Evolutionary conservation across 2,888 invertebrate species (phyloP).

Genomic region (Crepidodera aurea): DNA sequence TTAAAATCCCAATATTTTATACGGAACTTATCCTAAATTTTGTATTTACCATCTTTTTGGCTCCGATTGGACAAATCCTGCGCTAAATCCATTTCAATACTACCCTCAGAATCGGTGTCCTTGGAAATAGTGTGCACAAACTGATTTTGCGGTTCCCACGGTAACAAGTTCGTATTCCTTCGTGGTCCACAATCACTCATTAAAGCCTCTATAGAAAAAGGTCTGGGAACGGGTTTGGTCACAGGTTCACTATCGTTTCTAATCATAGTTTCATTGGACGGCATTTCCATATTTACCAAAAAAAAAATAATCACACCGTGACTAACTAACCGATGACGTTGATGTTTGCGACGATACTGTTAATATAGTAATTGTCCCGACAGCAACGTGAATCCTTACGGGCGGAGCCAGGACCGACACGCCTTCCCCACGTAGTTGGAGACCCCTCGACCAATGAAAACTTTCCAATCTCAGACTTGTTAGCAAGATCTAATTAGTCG

Average conservation of each 20-base stretch:
- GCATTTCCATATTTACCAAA: slow-evolving; percentile 45
- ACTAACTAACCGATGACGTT: not conserved
- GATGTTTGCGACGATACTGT: slow-evolving; percentile 3
- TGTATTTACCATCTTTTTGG: slow-evolving; percentile 54
- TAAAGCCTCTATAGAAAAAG: slow-evolving; percentile 71
- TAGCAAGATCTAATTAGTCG: slow-evolving; percentile 45
- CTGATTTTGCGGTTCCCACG: slow-evolving; percentile 47
- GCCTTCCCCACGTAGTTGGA: slow-evolving; percentile 47
- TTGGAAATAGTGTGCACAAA: slow-evolving; percentile 31
- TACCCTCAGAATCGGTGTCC: slow-evolving; percentile 59
- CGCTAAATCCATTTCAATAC: slow-evolving; percentile 59
- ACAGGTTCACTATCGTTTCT: slow-evolving; percentile 42
- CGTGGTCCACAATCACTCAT: slow-evolving; percentile 61
- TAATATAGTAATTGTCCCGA: not conserved
- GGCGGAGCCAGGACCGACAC: slow-evolving; percentile 14
- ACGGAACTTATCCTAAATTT: not conserved
- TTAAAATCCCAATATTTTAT: too few species aligned
- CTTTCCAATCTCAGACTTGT: slow-evolving; percentile 37
- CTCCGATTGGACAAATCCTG: slow-evolving; percentile 59
- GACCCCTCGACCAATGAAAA: slow-evolving; percentile 37
- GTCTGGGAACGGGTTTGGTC: slow-evolving; percentile 65
- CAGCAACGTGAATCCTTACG: slow-evolving; percentile 3
- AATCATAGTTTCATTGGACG: slow-evolving; percentile 45
- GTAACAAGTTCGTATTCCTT: slow-evolving; percentile 41
- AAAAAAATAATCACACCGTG: not conserved